Conservation (phyloP, 2,888 invertebrate species). For the Ophion ellenae region DNA sequence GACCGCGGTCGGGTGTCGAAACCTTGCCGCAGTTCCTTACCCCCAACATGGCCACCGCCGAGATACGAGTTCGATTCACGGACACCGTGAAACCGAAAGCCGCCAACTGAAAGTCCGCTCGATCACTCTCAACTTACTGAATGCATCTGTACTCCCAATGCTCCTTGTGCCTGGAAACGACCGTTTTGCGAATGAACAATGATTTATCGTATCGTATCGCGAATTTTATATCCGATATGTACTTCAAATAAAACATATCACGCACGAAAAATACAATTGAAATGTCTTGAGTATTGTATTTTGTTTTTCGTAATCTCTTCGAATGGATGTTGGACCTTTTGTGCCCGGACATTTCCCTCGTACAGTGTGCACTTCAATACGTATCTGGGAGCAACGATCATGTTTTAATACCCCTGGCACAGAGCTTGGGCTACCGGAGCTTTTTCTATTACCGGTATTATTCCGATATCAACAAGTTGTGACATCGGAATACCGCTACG, state of each 20-base stretch:
- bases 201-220: background rate
- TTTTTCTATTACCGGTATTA: too few species aligned
- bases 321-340: too few species aligned
- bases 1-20: constrained; percentile 86
- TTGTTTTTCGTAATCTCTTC: too few species aligned
- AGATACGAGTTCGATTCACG: constrained; percentile 87
- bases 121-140: background rate
- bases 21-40: constrained; percentile 89
- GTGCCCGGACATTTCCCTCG: too few species aligned
- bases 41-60: constrained; percentile 89
- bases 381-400: too few species aligned
- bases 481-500: too few species aligned
- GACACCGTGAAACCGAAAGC: constrained; percentile 85
- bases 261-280: background rate
- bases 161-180: background rate
- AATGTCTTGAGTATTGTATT: too few species aligned
- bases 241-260: constrained; percentile 26
- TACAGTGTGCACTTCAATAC: too few species aligned
- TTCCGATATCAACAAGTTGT: too few species aligned
- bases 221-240: background rate
- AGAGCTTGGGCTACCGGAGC: too few species aligned
- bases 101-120: constrained; percentile 19
- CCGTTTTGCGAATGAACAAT: constrained; percentile 13
- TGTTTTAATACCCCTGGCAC: too few species aligned
- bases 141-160: too few species aligned